Conservation (phyloP, 30 jellyfish, hydroid and myxozoan species). For the Nemopilema nomurai region DNA sequence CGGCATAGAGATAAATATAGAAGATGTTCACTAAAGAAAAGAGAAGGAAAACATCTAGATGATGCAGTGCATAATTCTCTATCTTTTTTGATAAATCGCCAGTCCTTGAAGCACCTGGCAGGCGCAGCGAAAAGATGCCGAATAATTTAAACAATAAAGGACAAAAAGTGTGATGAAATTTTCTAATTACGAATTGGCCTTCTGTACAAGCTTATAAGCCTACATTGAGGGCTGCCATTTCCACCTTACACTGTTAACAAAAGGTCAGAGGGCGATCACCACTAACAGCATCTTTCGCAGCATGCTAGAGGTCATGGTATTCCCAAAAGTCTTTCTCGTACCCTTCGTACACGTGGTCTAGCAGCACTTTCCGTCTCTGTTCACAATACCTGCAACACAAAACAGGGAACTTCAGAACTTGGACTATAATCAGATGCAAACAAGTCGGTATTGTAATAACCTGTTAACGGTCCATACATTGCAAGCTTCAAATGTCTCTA, state of each 20-base stretch:
- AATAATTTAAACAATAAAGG: not conserved
- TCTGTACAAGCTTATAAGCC: not conserved
- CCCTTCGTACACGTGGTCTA: slow-evolving; percentile 95
- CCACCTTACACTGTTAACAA: not conserved
- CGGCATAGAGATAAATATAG: not conserved
- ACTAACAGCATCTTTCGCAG: not conserved
- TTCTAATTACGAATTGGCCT: not conserved
- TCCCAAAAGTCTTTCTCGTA: slow-evolving; percentile 96
- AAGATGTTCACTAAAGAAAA: not conserved
- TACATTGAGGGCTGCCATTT: not conserved
- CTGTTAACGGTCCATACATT: not conserved
- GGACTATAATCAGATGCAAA: too few relatives aligned
- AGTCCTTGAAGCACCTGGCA: not conserved
- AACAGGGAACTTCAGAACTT: too few relatives aligned
- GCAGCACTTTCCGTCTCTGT: slow-evolving; percentile 88
- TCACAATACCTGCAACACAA: slow-evolving; percentile 84
- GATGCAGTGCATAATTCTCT: not conserved
- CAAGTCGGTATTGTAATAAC: too few relatives aligned
- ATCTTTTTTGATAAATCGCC: not conserved
- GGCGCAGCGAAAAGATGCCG: not conserved
- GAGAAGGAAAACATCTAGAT: not conserved
- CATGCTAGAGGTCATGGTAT: slow-evolving; percentile 61
- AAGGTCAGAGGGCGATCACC: not conserved
- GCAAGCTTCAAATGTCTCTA: not conserved
- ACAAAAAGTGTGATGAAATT: not conserved